Percentiles rank a stretch among this genome's conserved stretches.
Conservation (phyloP, 1,140 invertebrate species). For the Phymorhynchus buccinoides region DNA sequence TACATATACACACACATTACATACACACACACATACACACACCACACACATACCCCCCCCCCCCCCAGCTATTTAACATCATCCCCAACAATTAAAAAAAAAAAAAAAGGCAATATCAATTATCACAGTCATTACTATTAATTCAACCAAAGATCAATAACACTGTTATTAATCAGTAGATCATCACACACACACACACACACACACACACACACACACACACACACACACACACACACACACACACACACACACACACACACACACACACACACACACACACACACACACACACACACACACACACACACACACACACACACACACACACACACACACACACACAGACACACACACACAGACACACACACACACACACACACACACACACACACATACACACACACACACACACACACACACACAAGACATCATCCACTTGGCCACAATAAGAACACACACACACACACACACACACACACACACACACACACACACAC, state of each 20-base stretch:
- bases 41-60: too few relatives aligned
- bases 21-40: too few relatives aligned
- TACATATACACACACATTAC: not conserved
- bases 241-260: not conserved
- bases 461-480: too few relatives aligned
- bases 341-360: too few relatives aligned
- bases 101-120: too few relatives aligned
- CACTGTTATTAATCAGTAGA: too few relatives aligned
- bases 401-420: not conserved
- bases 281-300: not conserved
- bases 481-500: not conserved
- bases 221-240: not conserved
- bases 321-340: not conserved
- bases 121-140: too few relatives aligned
- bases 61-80: too few relatives aligned
- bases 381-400: not conserved
- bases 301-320: not conserved
- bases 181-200: not conserved
- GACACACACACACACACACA: not conserved
- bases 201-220: not conserved
- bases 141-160: too few relatives aligned
- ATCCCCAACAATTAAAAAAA: too few relatives aligned
- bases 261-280: not conserved
- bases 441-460: too few relatives aligned
- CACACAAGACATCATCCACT: too few relatives aligned